Evolutionary conservation across 2,797 vertebrate genomes (phyloP).

Genomic region (Pseudochirops cupreus): DNA sequence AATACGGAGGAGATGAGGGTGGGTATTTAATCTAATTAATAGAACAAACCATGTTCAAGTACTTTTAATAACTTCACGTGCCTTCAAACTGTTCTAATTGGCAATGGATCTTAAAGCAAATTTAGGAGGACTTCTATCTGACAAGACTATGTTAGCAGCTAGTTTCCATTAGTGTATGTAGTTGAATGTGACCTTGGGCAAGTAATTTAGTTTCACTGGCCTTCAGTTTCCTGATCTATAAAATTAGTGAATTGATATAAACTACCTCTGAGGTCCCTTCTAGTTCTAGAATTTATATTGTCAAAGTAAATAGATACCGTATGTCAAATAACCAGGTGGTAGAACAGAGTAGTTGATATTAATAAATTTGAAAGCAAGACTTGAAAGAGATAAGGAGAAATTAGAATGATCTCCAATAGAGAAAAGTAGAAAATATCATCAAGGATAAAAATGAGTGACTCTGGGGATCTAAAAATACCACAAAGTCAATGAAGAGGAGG

Average conservation of each 20-base stretch:
- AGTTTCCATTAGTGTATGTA: neutral
- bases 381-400: constrained; percentile 19
- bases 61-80: neutral
- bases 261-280: neutral
- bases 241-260: neutral
- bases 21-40: neutral
- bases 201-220: neutral
- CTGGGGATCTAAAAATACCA: constrained; percentile 12
- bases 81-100: neutral
- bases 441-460: constrained; percentile 22
- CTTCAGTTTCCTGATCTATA: neutral
- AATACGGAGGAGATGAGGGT: too few species aligned
- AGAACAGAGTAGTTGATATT: constrained; percentile 12
- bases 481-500: constrained; percentile 40
- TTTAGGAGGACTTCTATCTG: neutral
- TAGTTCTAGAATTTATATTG: constrained; percentile 2
- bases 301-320: neutral
- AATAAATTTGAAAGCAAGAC: neutral
- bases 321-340: neutral
- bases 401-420: constrained; percentile 24
- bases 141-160: neutral
- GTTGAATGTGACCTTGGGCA: neutral
- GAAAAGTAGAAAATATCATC: neutral
- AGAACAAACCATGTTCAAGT: neutral
- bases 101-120: neutral